These are phyloP conservation scores for Nymphicus hollandicus DNA, from an alignment of 2,113 vertebrate species.

Conservation along the genomic window DNA sequence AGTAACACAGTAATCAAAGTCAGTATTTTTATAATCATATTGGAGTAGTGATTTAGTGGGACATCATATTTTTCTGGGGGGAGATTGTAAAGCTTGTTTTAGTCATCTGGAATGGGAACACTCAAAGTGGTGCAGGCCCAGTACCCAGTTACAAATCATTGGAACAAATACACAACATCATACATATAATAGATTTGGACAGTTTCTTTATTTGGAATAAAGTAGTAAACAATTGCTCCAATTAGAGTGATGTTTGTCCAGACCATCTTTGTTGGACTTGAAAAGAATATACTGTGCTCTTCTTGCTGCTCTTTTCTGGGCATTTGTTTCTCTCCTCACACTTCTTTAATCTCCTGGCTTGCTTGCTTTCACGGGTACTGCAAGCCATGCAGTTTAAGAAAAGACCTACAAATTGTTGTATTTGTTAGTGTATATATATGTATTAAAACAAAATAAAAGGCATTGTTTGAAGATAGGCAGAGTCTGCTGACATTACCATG, in stretches of 20 bases:
- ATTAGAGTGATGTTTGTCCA: conserved; percentile 31
- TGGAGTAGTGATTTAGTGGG: background rate
- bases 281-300: background rate
- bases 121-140: background rate
- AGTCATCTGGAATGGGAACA: conserved; percentile 6
- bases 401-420: background rate
- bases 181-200: background rate
- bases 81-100: conserved; percentile 23
- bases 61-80: background rate
- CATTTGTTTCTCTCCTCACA: background rate
- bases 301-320: background rate
- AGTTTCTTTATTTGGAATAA: conserved; percentile 35
- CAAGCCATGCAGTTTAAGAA: background rate
- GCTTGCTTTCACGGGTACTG: background rate
- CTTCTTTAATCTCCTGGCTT: background rate
- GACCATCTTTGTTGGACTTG: background rate
- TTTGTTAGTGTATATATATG: background rate
- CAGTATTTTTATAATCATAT: background rate
- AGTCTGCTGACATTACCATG: background rate
- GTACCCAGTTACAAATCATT: background rate
- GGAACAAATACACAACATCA: background rate
- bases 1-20: conserved; percentile 2
- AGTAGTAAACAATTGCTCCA: conserved; percentile 3
- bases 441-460: background rate
- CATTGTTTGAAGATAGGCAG: background rate